These are phyloP conservation scores for Abrostola triplasia DNA, from an alignment of 2,888 invertebrate species.

Conservation along the genomic window DNA sequence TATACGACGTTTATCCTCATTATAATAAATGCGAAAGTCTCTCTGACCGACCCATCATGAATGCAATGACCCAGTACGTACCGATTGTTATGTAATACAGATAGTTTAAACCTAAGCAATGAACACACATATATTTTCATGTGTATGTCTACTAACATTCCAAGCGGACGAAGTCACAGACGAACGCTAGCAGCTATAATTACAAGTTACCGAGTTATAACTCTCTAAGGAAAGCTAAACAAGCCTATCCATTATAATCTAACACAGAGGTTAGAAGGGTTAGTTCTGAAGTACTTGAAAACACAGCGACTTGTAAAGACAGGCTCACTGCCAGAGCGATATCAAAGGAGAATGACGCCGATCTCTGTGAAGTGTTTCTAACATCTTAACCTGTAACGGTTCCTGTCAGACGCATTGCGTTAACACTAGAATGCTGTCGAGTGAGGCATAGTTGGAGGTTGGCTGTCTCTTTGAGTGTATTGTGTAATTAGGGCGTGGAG, in stretches of 20 bases:
- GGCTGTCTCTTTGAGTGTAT: constrained; percentile 2
- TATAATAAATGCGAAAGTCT: no score
- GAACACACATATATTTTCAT: no score
- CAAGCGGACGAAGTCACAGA: background rate
- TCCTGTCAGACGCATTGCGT: constrained; percentile 28
- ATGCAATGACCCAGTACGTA: no score
- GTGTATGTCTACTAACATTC: no score
- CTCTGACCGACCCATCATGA: no score
- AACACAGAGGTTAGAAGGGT: constrained; percentile 35
- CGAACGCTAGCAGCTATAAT: background rate
- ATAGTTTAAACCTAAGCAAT: no score
- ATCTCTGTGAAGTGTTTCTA: constrained; percentile 36
- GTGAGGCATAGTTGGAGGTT: constrained; percentile 7
- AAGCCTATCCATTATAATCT: constrained; percentile 1
- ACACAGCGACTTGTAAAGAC: constrained; percentile 32
- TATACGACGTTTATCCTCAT: no score
- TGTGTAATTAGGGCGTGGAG: background rate
- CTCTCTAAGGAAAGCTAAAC: background rate
- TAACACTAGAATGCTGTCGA: constrained; percentile 17
- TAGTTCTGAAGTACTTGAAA: constrained; percentile 31
- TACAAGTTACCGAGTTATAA: background rate
- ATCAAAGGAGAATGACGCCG: constrained; percentile 43
- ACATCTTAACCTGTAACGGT: constrained; percentile 39
- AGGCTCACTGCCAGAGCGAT: constrained; percentile 30
- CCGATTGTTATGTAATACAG: no score